Percentiles rank a stretch among this genome's conserved stretches.
Evolutionary conservation across 2,113 vertebrate genomes (phyloP).

Genomic region (Menura novaehollandiae): DNA sequence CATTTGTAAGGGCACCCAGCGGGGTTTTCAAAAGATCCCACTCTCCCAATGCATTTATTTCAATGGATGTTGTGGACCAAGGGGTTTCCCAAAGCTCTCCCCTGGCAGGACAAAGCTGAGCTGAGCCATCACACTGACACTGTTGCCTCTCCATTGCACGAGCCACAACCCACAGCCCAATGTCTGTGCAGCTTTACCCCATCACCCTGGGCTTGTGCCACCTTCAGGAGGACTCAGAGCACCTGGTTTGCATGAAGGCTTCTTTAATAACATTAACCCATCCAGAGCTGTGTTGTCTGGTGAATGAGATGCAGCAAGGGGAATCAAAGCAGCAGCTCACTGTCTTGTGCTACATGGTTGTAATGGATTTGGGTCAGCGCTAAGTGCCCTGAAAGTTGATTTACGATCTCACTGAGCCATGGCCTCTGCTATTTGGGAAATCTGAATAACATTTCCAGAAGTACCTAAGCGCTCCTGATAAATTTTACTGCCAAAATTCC

Average conservation of each 20-base stretch:
- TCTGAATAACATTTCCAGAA: neutral
- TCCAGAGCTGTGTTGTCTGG: neutral
- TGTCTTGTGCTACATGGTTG: neutral
- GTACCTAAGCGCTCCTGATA: conserved; percentile 11
- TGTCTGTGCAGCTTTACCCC: neutral
- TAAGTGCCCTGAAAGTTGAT: conserved; percentile 4
- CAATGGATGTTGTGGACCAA: neutral
- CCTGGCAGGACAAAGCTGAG: neutral
- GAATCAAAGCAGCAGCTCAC: neutral
- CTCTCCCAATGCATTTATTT: neutral
- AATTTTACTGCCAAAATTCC: conserved; percentile 18
- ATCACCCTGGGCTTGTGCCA: neutral
- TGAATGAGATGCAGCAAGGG: neutral
- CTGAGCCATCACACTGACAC: accelerated
- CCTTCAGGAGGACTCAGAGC: neutral
- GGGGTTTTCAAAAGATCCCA: neutral
- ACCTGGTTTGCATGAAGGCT: neutral
- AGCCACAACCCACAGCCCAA: neutral
- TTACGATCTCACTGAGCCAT: neutral
- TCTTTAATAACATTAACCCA: neutral
- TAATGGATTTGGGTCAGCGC: neutral
- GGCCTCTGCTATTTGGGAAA: neutral
- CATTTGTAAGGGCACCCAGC: neutral
- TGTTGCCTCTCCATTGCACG: neutral
- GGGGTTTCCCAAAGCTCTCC: neutral